These are phyloP conservation scores for Mellilla xanthometata DNA, from an alignment of 2,888 invertebrate species.

Conservation along the genomic window DNA sequence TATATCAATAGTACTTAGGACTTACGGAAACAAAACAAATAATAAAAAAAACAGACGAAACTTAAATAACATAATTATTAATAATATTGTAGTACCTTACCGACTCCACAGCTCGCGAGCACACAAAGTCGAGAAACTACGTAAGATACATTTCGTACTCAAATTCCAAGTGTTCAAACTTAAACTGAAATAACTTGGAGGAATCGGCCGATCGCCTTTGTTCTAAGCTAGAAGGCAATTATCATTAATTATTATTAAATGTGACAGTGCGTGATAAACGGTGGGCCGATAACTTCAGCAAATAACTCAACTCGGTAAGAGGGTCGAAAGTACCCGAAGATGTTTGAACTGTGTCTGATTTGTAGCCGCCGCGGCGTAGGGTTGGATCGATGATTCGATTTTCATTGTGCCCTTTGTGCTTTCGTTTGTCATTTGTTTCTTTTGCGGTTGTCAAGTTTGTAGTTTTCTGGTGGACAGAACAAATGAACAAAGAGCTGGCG, in stretches of 20 bases:
- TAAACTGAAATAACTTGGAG: conserved; percentile 80
- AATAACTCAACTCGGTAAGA: conserved; percentile 65
- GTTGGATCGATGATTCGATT: conserved; percentile 32
- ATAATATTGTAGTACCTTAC: conserved; percentile 26
- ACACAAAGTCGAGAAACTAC: conserved; percentile 56
- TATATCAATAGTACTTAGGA: background rate
- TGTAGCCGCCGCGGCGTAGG: conserved; percentile 44
- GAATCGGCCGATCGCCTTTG: conserved; percentile 81
- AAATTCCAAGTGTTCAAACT: conserved; percentile 76
- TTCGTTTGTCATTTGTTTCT: too few species aligned
- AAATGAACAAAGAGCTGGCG: too few species aligned
- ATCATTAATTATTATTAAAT: conserved; percentile 83
- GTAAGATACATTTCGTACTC: conserved; percentile 78
- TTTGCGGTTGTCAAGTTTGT: too few species aligned
- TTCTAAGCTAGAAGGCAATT: conserved; percentile 79
- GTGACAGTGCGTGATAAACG: conserved; percentile 78
- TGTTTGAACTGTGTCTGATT: conserved; percentile 47
- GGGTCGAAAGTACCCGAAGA: conserved; percentile 44
- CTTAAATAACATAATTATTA: background rate
- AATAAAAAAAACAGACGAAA: background rate
- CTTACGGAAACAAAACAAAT: conserved; percentile 1
- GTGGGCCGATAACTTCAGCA: conserved; percentile 76
- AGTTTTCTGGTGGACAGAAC: too few species aligned
- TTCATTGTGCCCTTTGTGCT: conserved; percentile 22
- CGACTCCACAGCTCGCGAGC: conserved; percentile 36